Evolutionary conservation across 2,797 vertebrate genomes (phyloP).

Genomic region (Halcyon smyrnensis): DNA sequence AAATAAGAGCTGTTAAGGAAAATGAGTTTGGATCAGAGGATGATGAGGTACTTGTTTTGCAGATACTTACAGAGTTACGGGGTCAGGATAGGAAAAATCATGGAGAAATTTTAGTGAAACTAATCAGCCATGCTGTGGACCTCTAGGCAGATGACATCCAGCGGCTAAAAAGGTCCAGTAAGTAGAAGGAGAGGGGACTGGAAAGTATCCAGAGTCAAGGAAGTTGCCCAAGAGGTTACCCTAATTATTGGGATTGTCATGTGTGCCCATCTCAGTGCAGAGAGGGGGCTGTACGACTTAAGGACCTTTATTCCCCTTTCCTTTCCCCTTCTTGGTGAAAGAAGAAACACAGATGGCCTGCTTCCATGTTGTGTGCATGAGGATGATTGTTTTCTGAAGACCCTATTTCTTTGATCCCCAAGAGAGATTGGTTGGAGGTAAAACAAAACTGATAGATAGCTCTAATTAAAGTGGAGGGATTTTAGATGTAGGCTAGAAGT

Average conservation of each 20-base stretch:
- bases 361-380: neutral
- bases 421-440: neutral
- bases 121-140: neutral
- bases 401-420: neutral
- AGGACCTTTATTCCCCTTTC: neutral
- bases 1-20: neutral
- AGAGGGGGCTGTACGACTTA: accelerated
- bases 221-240: neutral
- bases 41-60: neutral
- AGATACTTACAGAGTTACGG: neutral
- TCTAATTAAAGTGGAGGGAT: neutral
- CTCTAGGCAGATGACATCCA: neutral
- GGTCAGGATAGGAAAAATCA: neutral
- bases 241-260: neutral
- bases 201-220: neutral
- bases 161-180: neutral
- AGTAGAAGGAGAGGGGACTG: accelerated
- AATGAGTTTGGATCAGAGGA: neutral
- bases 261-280: neutral
- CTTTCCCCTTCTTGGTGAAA: neutral
- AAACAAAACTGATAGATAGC: neutral
- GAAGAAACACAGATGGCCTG: accelerated
- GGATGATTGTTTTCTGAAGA: neutral
- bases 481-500: neutral
- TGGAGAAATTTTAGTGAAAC: neutral